Conservation (phyloP, 2,888 invertebrate genomes). For the Epistrophella euchroma region DNA sequence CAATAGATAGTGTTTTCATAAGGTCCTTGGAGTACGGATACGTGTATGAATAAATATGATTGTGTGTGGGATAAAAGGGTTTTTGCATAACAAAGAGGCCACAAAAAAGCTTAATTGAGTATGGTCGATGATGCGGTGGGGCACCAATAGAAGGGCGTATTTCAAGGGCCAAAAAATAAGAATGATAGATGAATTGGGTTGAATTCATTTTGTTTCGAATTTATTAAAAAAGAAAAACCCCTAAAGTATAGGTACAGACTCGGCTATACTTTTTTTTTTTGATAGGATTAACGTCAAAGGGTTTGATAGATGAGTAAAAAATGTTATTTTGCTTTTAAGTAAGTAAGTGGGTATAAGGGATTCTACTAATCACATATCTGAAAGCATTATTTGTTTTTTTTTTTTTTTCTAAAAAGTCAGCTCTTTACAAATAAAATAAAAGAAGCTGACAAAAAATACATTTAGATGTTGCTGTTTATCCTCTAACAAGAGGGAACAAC, state of each 20-base stretch:
- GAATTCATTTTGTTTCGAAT: slow-evolving; percentile 24
- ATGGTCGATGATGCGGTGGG: slow-evolving; percentile 39
- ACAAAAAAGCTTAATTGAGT: slow-evolving; percentile 66
- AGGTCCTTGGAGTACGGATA: slow-evolving; percentile 25
- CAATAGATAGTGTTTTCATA: slow-evolving; percentile 49
- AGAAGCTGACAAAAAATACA: slow-evolving; percentile 18
- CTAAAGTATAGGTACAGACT: neutral
- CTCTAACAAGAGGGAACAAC: neutral
- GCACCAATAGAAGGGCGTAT: neutral
- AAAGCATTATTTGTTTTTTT: slow-evolving; percentile 32
- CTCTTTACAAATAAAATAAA: neutral
- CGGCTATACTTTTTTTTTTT: slow-evolving; percentile 16
- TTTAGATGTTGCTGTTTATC: neutral
- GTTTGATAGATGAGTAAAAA: slow-evolving; percentile 48
- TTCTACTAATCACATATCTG: slow-evolving; percentile 42
- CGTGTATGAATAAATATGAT: neutral
- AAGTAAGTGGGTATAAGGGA: slow-evolving; percentile 8
- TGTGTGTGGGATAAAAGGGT: slow-evolving; percentile 17
- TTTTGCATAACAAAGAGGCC: slow-evolving; percentile 59
- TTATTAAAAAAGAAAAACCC: neutral
- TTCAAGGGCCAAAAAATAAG: slow-evolving; percentile 5
- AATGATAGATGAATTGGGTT: slow-evolving; percentile 47
- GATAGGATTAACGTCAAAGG: slow-evolving; percentile 53
- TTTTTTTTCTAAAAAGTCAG: slow-evolving; percentile 13
- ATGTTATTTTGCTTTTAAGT: slow-evolving; percentile 8